These are phyloP conservation scores for Brachionus paranguensis DNA, from an alignment of 1,140 invertebrate species.

Conservation along the genomic window DNA sequence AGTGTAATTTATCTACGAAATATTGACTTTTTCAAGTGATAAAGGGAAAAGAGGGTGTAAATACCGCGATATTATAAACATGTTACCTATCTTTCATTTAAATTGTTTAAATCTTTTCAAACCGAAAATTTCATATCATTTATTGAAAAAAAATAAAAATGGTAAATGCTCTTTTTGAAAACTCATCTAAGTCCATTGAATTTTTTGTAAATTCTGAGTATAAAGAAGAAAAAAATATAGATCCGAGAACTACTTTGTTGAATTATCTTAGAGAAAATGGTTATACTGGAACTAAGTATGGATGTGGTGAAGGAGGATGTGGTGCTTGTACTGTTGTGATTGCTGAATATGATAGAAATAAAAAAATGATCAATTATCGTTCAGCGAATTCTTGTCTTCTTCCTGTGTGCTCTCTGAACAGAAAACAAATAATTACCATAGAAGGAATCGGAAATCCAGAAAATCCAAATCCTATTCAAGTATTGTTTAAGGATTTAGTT, in stretches of 20 bases:
- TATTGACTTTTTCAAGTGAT: neutral
- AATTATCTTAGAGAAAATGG: neutral
- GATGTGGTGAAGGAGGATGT: constrained; percentile 73
- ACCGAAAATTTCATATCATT: neutral
- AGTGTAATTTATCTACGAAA: neutral
- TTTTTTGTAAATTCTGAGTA: constrained; percentile 30
- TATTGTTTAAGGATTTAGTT: neutral
- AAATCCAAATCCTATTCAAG: constrained; percentile 31
- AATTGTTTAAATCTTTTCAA: neutral
- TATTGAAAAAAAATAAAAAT: neutral
- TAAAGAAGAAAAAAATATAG: neutral
- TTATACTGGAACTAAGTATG: constrained; percentile 62
- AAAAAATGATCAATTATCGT: constrained; percentile 7
- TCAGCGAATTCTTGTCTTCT: constrained; percentile 15
- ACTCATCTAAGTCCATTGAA: neutral
- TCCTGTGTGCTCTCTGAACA: neutral
- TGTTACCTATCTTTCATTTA: neutral
- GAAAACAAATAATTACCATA: constrained; percentile 30
- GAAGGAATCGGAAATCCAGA: constrained; percentile 26
- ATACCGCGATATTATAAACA: neutral
- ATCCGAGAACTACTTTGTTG: constrained; percentile 13
- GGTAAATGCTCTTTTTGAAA: neutral
- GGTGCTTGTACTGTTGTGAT: constrained; percentile 65
- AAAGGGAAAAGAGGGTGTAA: neutral
- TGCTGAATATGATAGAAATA: constrained; percentile 4